These are phyloP conservation scores for Rhodeus uyekii DNA, from an alignment of 2,797 vertebrate genomes.

Conservation along the genomic window DNA sequence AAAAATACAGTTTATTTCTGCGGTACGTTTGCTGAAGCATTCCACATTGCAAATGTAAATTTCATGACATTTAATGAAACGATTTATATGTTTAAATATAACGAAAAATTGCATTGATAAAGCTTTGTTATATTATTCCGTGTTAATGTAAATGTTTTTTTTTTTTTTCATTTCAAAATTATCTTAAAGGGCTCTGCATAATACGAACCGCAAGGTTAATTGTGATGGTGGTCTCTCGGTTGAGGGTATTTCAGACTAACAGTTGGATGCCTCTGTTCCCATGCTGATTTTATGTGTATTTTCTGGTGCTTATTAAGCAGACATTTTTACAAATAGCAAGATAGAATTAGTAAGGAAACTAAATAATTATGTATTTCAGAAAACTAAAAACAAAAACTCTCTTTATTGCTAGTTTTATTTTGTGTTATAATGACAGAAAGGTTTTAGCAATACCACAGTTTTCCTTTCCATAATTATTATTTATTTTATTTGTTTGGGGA, in stretches of 20 bases:
- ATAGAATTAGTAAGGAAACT: not conserved
- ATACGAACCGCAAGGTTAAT: conserved; percentile 44
- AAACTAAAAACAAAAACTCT: not conserved
- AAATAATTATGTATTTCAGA: not conserved
- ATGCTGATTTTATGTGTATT: conserved; percentile 4
- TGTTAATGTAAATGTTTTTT: conserved; percentile 31
- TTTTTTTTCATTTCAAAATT: conserved; percentile 39
- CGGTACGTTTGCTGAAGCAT: conserved; percentile 25
- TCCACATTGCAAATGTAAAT: conserved; percentile 20
- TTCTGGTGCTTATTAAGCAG: conserved; percentile 8
- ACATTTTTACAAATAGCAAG: not conserved
- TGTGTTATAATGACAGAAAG: not conserved
- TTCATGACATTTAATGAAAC: conserved; percentile 26
- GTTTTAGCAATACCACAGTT: not conserved
- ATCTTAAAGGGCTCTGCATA: conserved; percentile 17
- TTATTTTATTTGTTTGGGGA: not conserved
- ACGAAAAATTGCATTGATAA: conserved; percentile 33
- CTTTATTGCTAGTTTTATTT: not conserved
- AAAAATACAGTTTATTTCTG: conserved; percentile 24
- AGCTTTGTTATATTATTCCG: conserved; percentile 15
- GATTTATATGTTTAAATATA: conserved; percentile 17
- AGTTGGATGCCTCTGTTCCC: too few relatives aligned
- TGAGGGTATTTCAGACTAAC: conserved; percentile 15
- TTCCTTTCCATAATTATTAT: too few relatives aligned
- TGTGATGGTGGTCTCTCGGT: conserved; percentile 9